phyloP scores from a whole-genome alignment of 2,113 vertebrate species.

The Serilophus lunatus region DNA sequence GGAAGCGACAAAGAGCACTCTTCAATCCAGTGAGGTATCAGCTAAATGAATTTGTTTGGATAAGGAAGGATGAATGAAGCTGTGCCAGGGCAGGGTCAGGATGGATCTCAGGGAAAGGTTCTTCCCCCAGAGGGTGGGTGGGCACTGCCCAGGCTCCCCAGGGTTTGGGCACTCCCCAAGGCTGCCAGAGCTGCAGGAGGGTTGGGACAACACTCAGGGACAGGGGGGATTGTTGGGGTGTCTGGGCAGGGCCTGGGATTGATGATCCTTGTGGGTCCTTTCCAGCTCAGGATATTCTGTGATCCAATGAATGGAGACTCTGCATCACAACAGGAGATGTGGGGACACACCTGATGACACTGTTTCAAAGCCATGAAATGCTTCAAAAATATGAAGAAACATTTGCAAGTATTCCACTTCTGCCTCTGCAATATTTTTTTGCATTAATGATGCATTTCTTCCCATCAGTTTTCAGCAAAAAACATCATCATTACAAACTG shows the following conservation, averaged over 20 bases:
- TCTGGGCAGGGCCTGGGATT: accelerated
- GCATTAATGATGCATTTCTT: background rate
- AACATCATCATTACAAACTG: background rate
- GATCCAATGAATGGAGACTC: background rate
- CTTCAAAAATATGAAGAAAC: background rate
- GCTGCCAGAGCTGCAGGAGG: background rate
- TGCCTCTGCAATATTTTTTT: background rate
- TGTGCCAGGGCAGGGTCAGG: accelerated
- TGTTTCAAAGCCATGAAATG: background rate
- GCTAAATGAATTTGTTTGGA: background rate
- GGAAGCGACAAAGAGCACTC: background rate
- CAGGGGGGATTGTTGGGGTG: background rate
- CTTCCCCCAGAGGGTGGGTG: background rate
- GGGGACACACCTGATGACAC: background rate
- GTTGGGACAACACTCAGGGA: background rate
- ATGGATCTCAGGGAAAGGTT: background rate
- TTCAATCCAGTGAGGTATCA: background rate
- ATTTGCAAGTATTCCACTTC: background rate
- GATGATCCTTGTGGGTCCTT: background rate
- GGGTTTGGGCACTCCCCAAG: background rate
- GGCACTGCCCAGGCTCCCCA: background rate
- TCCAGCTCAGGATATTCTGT: background rate
- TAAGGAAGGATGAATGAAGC: background rate
- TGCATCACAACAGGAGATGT: background rate
- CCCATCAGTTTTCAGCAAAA: background rate